Evolutionary conservation across 2,113 vertebrate species (phyloP), one percentile per base, ranked within the genome.

Genomic region (Galemys pyrenaicus): DNA sequence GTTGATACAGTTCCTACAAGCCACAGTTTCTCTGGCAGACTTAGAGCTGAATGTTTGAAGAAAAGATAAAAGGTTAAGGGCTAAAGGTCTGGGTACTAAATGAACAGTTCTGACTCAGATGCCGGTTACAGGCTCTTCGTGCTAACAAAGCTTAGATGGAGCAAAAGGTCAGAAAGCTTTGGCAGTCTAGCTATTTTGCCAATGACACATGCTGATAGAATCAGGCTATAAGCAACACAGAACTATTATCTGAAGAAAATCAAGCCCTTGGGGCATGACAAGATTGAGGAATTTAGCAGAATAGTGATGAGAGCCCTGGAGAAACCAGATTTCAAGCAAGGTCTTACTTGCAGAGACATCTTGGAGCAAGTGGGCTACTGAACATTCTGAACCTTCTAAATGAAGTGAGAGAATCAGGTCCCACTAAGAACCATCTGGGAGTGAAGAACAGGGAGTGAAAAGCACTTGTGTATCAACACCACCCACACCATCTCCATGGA

Each of bases 201-300:
- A 94, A 44, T 85, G 95, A 96, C 94, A 89, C 88, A 95, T 51
- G 91, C 93, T 91, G 91, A 97, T 44, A 95, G 94, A 94, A 85
- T 95, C 74, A n/a, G 89, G 92, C 91, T 95, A 68, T 84, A 74
- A 96, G 92, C 51, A 5, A 54, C 4, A 96, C 79, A 92, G 97
- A 96, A 92, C 87, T 78, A 89, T 83, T 97, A 97, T 67, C 80
- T 82, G 82, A 68, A 96, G 92, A 95, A 96, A 97, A 80, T 77
- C 92, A 84, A 96, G 94, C 82, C 95, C 78, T 0, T 9, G 26
- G 89, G 94, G 93, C 46, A 54, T 37, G 49, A 39, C 0, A n/a
- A 90, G 41, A 70, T 35, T 56, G 89, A 95, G 28, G 44, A 78
- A 65, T 86, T 73, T 79, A 79, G 74, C 15, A 65, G 28, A 82